phyloP scores from a whole-genome alignment of 92 coral and sea anemone species.

The Nematostella vectensis region DNA sequence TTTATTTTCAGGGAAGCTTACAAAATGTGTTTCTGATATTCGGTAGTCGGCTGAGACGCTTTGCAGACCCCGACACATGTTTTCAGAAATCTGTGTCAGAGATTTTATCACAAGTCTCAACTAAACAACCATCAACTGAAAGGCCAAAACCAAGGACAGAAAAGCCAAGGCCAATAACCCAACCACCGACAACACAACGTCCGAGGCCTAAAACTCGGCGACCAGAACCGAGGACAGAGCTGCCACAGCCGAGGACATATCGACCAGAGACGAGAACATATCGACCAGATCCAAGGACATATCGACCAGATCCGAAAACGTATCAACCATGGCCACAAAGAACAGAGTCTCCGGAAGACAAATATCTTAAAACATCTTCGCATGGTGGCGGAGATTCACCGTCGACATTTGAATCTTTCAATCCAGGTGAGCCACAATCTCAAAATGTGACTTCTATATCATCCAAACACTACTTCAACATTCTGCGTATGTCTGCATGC shows the following conservation, averaged over 20 bases:
- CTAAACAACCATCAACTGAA: background rate
- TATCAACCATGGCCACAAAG: no score
- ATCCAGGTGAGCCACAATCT: no score
- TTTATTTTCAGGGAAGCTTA: slow-evolving; percentile 87
- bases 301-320: no score
- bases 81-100: slow-evolving; percentile 4
- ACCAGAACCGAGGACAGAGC: background rate
- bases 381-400: no score
- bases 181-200: slow-evolving; percentile 2
- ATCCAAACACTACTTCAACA: no score
- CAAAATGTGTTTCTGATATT: slow-evolving; percentile 74
- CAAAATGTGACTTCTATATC: no score
- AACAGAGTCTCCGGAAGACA: no score
- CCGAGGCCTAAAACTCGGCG: no score
- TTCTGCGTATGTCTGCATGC: no score
- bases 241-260: slow-evolving; percentile 5
- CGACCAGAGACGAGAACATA: background rate
- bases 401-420: no score
- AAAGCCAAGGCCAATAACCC: slow-evolving; percentile 3
- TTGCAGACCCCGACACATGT: slow-evolving; percentile 11
- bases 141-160: background rate
- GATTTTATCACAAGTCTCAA: slow-evolving; percentile 7
- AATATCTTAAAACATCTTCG: no score
- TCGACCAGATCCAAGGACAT: no score
- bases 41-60: slow-evolving; percentile 11